Evolutionary conservation across 1,140 invertebrate genomes (phyloP), one percentile per base, ranked within the genome.

Genomic region (Papilio helenus): DNA sequence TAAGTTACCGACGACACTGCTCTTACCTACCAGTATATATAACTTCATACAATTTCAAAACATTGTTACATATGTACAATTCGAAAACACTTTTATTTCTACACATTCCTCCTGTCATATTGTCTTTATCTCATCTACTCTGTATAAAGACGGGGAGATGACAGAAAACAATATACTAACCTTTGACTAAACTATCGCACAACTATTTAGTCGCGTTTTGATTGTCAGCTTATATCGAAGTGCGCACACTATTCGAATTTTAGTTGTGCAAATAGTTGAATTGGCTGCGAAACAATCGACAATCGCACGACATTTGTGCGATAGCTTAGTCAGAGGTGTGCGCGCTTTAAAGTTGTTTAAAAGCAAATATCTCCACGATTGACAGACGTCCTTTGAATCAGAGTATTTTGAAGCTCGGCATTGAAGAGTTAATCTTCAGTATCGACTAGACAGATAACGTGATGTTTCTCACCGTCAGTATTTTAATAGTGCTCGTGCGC

Each of bases 401-500:
- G 39, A 14, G 72, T 74, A 46, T 74, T 74, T 74, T 44, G 44
- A 44, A 26, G 14, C 61, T 26, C 44, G 72, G 42, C 72, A 74
- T 74, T 74, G 72, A 74, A 74, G 44, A 74, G 72, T 44, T 74
- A 49, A 74, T 26, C 39, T 23, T 74, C 51, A 46, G 23, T 74
- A 49, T 74, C 14, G 39, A 44, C 42, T 74, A 74, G 72, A 74
- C 72, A 74, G 42, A 74, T 20, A 74, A 74, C 72, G 20, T 49
- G 72, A 74, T 49, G 72, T 51, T 74, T 74, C 23, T 74, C 42
- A 74, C n/a, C 20, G 72, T 49, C 23, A 44, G 39, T 26, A 74
- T 74, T 49, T 49, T 46, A 74, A 74, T 61, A 82, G 80, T 61
- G 73, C 78, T 77, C 73, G 74, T 80, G 79, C 82, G 79, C 83